These are phyloP conservation scores for Drosophila fuyamai DNA, from an alignment of 1,140 invertebrate species.

Conservation along the genomic window DNA sequence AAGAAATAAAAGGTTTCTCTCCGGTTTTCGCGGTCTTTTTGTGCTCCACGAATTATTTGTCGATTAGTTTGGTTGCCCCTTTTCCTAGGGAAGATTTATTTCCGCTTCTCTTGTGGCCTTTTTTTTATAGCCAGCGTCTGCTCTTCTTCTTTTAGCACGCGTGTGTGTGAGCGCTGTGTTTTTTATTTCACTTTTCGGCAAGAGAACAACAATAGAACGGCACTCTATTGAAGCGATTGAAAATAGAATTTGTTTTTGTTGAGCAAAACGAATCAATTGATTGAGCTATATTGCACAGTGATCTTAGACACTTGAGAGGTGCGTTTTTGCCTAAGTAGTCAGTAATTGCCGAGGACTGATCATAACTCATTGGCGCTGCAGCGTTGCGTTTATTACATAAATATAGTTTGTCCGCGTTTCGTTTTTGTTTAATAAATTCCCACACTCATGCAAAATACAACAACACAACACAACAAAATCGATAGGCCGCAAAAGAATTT, in stretches of 20 bases:
- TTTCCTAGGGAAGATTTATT: neutral
- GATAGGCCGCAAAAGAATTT: too few relatives aligned
- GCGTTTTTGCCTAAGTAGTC: slow-evolving; percentile 1
- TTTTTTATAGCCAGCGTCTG: slow-evolving; percentile 8
- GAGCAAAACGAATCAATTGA: slow-evolving; percentile 20
- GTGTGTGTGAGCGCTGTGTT: slow-evolving; percentile 16
- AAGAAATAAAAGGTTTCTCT: slow-evolving; percentile 6
- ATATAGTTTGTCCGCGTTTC: slow-evolving; percentile 31
- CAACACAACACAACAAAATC: too few relatives aligned
- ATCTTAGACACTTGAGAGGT: neutral
- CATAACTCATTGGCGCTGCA: slow-evolving; percentile 15
- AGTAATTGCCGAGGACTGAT: neutral
- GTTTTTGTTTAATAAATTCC: slow-evolving; percentile 37
- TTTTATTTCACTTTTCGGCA: slow-evolving; percentile 31
- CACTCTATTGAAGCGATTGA: slow-evolving; percentile 1
- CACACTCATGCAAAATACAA: slow-evolving; percentile 5
- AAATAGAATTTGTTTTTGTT: slow-evolving; percentile 22
- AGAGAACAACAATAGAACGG: slow-evolving; percentile 9
- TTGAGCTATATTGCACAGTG: slow-evolving; percentile 16
- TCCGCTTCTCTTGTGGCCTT: neutral
- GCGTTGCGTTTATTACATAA: slow-evolving; percentile 31
- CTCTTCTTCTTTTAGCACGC: slow-evolving; percentile 10
- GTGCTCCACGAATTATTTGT: slow-evolving; percentile 9
- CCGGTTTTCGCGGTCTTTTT: slow-evolving; percentile 23
- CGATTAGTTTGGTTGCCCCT: neutral